These are phyloP conservation scores for Apoda limacodes DNA, from an alignment of 2,888 invertebrate species.

Conservation along the genomic window DNA sequence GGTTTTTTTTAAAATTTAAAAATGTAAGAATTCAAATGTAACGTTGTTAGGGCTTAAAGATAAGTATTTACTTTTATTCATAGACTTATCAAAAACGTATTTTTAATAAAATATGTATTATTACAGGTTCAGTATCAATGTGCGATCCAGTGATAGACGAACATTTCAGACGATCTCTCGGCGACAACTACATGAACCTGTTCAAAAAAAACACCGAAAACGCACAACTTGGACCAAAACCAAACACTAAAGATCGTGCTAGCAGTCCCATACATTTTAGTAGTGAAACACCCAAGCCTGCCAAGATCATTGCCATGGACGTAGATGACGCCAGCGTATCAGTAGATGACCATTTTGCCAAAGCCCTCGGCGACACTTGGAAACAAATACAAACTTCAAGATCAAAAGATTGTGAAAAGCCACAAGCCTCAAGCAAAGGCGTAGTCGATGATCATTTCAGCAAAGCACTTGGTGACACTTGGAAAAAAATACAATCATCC, in stretches of 20 bases:
- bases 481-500: conserved; percentile 78
- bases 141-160: conserved; percentile 95
- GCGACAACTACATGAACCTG: conserved; percentile 80
- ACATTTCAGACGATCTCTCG: conserved; percentile 92
- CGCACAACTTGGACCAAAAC: conserved; percentile 40
- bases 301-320: conserved; percentile 67
- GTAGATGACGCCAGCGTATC: conserved; percentile 72
- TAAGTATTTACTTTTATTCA: too few relatives aligned
- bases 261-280: conserved; percentile 62
- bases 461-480: conserved; percentile 88
- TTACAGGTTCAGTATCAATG: conserved; percentile 77
- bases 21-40: too few relatives aligned
- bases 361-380: conserved; percentile 90
- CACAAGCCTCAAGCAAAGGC: conserved; percentile 33
- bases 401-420: conserved; percentile 53
- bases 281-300: conserved; percentile 41
- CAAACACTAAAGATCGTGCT: conserved; percentile 58
- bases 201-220: conserved; percentile 69
- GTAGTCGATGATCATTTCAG: conserved; percentile 92
- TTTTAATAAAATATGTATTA: conserved; percentile 2
- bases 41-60: too few relatives aligned
- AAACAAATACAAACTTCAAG: conserved; percentile 75
- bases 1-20: too few relatives aligned
- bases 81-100: too few relatives aligned
- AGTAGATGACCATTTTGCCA: conserved; percentile 93